phyloP scores from a whole-genome alignment of 1,140 invertebrate genomes.

The Drosophila grimshawi region DNA sequence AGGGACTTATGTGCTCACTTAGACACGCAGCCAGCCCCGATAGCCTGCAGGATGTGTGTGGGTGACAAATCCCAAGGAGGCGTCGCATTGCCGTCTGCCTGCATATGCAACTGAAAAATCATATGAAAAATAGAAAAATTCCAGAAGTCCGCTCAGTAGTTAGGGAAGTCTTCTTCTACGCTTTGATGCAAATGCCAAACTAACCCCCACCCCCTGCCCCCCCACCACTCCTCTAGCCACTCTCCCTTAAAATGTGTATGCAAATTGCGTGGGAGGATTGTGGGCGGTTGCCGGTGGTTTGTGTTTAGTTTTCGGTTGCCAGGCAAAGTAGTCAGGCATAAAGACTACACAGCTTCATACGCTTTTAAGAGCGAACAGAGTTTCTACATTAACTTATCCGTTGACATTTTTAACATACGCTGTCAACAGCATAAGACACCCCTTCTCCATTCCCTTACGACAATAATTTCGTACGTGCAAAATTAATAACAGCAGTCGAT shows the following conservation, averaged over 20 bases:
- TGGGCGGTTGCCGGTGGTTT: neutral
- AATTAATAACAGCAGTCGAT: neutral
- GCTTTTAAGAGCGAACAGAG: slow-evolving; percentile 78
- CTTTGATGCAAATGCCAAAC: slow-evolving; percentile 67
- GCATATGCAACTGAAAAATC: slow-evolving; percentile 63
- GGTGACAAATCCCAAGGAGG: slow-evolving; percentile 27
- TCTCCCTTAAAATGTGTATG: slow-evolving; percentile 3
- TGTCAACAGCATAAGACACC: slow-evolving; percentile 27
- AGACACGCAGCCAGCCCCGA: slow-evolving; percentile 67
- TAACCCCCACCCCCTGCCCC: slow-evolving; percentile 28
- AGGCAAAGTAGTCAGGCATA: slow-evolving; percentile 62
- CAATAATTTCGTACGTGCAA: neutral
- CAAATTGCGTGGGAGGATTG: slow-evolving; percentile 11
- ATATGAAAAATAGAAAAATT: slow-evolving; percentile 27
- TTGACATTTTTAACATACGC: slow-evolving; percentile 45
- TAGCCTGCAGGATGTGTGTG: slow-evolving; percentile 19
- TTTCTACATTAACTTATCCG: slow-evolving; percentile 78
- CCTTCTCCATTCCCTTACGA: neutral
- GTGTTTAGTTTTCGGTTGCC: slow-evolving; percentile 2
- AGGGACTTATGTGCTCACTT: slow-evolving; percentile 59
- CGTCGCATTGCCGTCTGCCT: slow-evolving; percentile 58
- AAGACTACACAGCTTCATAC: slow-evolving; percentile 74
- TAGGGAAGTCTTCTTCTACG: slow-evolving; percentile 42
- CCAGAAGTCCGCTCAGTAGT: slow-evolving; percentile 69
- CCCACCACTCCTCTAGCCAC: too few species aligned